Evolutionary conservation across 1,140 invertebrate species (phyloP).

Genomic region (Nebria ingens): DNA sequence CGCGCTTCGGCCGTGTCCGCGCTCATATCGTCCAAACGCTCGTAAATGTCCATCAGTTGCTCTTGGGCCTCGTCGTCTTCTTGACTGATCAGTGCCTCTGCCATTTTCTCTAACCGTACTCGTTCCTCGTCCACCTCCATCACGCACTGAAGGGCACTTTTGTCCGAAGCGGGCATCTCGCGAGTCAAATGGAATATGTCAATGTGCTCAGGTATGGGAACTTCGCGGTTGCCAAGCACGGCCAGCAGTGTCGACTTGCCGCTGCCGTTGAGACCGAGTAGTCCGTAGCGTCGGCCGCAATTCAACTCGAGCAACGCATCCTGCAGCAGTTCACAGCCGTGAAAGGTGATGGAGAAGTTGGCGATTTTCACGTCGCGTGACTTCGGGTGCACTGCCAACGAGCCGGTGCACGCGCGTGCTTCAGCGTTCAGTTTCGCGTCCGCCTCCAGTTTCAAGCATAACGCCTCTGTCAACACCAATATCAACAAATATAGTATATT

Average conservation of each 20-base stretch:
- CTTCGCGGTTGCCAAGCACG: slow-evolving; percentile 84
- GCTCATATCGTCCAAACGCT: slow-evolving; percentile 91
- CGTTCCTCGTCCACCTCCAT: slow-evolving; percentile 98
- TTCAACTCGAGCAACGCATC: slow-evolving; percentile 96
- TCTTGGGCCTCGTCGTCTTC: slow-evolving; percentile 91
- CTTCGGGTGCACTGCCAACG: slow-evolving; percentile 86
- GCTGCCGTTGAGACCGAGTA: slow-evolving; percentile 93
- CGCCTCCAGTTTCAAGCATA: slow-evolving; percentile 79
- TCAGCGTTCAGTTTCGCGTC: slow-evolving; percentile 87
- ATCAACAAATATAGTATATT: background rate
- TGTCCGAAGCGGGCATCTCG: slow-evolving; percentile 93
- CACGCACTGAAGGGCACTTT: slow-evolving; percentile 86
- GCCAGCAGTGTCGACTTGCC: slow-evolving; percentile 93
- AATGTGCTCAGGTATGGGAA: slow-evolving; percentile 92
- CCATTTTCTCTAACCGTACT: slow-evolving; percentile 81
- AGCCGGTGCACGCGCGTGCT: slow-evolving; percentile 88
- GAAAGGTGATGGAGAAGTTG: slow-evolving; percentile 96
- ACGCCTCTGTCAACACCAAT: slow-evolving; percentile 48
- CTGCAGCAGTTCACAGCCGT: slow-evolving; percentile 89
- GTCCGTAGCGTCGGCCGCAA: slow-evolving; percentile 90
- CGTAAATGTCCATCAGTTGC: slow-evolving; percentile 95
- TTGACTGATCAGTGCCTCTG: slow-evolving; percentile 77
- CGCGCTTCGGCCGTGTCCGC: slow-evolving; percentile 90
- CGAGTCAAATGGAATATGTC: slow-evolving; percentile 96
- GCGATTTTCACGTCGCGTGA: slow-evolving; percentile 95